Percentiles rank a stretch among this genome's conserved stretches.
Conservation (phyloP, 2,888 invertebrate genomes). For the Biston stratarius region DNA sequence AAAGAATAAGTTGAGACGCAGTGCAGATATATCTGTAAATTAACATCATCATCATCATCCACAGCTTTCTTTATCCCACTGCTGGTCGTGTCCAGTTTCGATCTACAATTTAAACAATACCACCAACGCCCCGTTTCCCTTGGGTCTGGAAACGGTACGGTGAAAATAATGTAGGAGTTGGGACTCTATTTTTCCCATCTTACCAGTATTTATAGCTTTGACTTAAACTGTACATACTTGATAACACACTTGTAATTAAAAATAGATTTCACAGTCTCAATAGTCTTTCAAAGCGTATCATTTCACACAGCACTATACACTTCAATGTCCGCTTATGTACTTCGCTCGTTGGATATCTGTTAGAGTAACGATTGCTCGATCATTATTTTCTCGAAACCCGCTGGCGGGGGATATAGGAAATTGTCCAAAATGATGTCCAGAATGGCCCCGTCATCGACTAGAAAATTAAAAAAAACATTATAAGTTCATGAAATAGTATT, state of each 20-base stretch:
- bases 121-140: too few species aligned
- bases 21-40: too few species aligned
- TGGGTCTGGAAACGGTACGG: too few species aligned
- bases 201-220: neutral
- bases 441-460: conserved; percentile 99
- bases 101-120: too few species aligned
- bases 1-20: too few species aligned
- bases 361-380: conserved; percentile 98
- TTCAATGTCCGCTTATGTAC: conserved; percentile 47
- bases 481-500: too few species aligned
- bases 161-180: too few species aligned
- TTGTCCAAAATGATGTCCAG: conserved; percentile 97
- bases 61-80: too few species aligned
- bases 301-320: conserved; percentile 35
- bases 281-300: conserved; percentile 18
- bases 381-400: conserved; percentile 98
- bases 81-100: too few species aligned
- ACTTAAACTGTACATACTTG: neutral
- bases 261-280: conserved; percentile 26
- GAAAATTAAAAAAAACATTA: conserved; percentile 49
- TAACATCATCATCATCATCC: too few species aligned
- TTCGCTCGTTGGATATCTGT: conserved; percentile 60
- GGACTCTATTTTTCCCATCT: too few species aligned
- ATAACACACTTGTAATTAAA: conserved; percentile 13
- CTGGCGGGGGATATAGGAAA: conserved; percentile 93